Base-by-base conservation (phyloP, 2,888 invertebrate species). In the Plagiodera versicolora region DNA sequence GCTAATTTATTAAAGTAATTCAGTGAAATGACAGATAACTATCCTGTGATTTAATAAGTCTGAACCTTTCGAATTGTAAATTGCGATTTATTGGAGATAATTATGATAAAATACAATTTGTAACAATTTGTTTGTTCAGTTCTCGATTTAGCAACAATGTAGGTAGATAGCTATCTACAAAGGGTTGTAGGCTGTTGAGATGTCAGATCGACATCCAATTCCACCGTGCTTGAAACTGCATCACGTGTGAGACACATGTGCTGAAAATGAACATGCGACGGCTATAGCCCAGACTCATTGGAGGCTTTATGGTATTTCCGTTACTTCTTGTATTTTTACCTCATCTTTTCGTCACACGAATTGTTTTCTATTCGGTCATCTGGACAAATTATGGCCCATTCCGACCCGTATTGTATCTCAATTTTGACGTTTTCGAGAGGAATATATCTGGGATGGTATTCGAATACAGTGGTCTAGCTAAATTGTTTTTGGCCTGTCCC, bases 191-290 rank as follows among this genome's bases (percentile, higher is more conserved):
- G 39, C 17, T 39, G 44, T 47, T n/a, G n/a, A n/a, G n/a, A n/a
- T n/a, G n/a, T n/a, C n/a, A 35, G 53, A 49, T 49, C 30, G 53
- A 48, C 45, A 58, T 51, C 55, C 57, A 14, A 39, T 39, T 11
- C 39, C 14, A 39, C 39, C 39, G 39, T 5, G 24, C n/a, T 14
- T 51, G 51, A 16, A 46, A 70, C 69, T 70, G 69, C 63, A 66
- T 66, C 74, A 74, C 72, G 71, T 74, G 74, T 72, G 67, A 58
- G 61, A 67, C 73, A 73, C 69, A 72, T 74, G 73, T 73, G 73
- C 69, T 60, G 58, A 20, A 44, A 61, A 56, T 58, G 61, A 64
- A 61, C 53, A 51, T 58, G 14, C 45, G 47, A 49, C 39, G 61
- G 50, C 51, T 57, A 58, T 51, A 56, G 63, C 48, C 48, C 30